Evolutionary conservation across 2,888 invertebrate genomes (phyloP).

Genomic region (Hirudinaria manillensis): DNA sequence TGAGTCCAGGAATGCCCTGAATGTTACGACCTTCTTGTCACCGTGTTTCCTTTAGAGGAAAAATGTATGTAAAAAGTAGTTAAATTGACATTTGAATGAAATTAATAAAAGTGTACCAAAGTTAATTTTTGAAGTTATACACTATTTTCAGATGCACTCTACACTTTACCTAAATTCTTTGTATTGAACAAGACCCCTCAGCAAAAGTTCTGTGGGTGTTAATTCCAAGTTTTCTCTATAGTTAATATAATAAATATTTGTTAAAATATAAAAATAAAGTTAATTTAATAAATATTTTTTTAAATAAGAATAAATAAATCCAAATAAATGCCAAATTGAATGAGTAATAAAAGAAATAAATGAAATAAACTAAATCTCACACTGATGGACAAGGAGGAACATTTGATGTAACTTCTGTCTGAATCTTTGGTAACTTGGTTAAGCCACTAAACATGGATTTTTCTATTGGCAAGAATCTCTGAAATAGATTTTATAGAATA

Average conservation of each 20-base stretch:
- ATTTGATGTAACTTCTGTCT: slow-evolving; percentile 1
- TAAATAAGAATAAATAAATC: no score
- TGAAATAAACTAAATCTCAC: neutral
- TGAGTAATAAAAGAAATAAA: no score
- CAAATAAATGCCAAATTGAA: no score
- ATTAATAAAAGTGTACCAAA: neutral
- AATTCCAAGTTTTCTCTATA: neutral
- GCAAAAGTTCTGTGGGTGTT: slow-evolving; percentile 7
- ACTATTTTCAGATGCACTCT: no score
- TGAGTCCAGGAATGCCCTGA: slow-evolving; percentile 17
- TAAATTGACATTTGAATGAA: neutral
- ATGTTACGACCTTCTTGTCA: slow-evolving; percentile 7
- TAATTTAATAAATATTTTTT: no score
- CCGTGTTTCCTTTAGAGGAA: slow-evolving; percentile 3
- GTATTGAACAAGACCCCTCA: slow-evolving; percentile 17
- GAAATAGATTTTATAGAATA: neutral
- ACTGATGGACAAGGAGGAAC: neutral
- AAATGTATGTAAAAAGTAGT: neutral
- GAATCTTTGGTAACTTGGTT: slow-evolving; percentile 22
- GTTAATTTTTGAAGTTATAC: neutral
- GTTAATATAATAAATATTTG: no score
- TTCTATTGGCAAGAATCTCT: slow-evolving; percentile 30
- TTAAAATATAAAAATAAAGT: no score
- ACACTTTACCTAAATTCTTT: slow-evolving; percentile 20
- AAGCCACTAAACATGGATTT: slow-evolving; percentile 31